Percentiles rank a stretch among this genome's conserved stretches.
Conservation (phyloP, 2,888 invertebrate species). For the Agrotis segetum region DNA sequence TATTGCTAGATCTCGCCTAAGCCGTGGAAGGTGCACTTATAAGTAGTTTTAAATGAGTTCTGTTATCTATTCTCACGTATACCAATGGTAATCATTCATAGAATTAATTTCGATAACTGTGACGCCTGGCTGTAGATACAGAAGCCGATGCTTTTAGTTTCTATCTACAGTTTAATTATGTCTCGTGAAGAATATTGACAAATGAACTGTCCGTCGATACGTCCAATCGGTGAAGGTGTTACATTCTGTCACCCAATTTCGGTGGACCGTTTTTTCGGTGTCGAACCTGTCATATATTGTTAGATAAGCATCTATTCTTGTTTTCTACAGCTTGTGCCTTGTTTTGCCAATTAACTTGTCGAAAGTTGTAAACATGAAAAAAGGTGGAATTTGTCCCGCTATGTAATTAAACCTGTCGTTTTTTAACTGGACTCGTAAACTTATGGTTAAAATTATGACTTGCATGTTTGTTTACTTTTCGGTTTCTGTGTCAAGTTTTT, state of each 20-base stretch:
- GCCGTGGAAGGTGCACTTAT: conserved; percentile 46
- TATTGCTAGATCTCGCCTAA: conserved; percentile 57
- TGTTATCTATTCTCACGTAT: conserved; percentile 78
- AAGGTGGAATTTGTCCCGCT: conserved; percentile 45
- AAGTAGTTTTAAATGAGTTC: conserved; percentile 68
- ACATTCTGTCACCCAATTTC: conserved; percentile 71
- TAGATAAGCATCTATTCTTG: conserved; percentile 74
- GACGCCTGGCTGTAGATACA: conserved; percentile 85
- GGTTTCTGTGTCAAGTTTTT: not conserved
- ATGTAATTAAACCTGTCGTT: conserved; percentile 63
- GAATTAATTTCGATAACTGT: conserved; percentile 87
- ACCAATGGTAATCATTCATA: conserved; percentile 84
- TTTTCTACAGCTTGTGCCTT: conserved; percentile 69
- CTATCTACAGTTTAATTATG: conserved; percentile 84
- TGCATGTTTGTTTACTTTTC: conserved; percentile 29
- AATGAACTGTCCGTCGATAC: conserved; percentile 78
- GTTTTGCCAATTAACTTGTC: conserved; percentile 77
- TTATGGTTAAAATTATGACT: conserved; percentile 20
- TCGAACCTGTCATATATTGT: conserved; percentile 74
- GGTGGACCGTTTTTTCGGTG: conserved; percentile 65
- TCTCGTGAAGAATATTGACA: conserved; percentile 77
- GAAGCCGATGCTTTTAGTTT: conserved; percentile 87
- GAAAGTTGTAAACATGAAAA: conserved; percentile 70
- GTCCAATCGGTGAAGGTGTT: conserved; percentile 77
- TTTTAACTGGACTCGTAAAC: conserved; percentile 49